phyloP scores from a whole-genome alignment of 2,113 vertebrate species.

The Crotalus horridus region DNA sequence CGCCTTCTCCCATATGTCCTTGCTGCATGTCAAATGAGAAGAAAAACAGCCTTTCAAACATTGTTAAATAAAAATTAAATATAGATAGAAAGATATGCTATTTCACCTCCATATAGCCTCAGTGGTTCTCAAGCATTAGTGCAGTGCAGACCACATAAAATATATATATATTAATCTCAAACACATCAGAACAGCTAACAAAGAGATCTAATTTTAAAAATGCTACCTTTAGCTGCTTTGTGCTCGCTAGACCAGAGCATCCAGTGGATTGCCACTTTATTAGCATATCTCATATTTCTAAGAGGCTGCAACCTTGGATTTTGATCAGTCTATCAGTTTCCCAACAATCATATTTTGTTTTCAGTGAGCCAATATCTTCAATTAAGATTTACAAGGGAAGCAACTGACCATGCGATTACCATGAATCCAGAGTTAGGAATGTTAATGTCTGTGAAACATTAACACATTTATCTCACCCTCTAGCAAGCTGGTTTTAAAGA shows the following conservation, averaged over 20 bases:
- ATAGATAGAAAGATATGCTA: constrained; percentile 29
- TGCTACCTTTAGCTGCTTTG: constrained; percentile 19
- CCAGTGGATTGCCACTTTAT: background rate
- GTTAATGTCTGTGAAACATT: background rate
- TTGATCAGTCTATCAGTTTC: background rate
- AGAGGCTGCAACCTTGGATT: background rate
- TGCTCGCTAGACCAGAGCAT: background rate
- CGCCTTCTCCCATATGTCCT: constrained; percentile 99
- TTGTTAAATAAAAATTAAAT: constrained; percentile 63
- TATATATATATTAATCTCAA: constrained; percentile 11
- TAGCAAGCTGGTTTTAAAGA: constrained; percentile 2
- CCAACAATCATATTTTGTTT: background rate
- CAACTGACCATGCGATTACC: background rate
- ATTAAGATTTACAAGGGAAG: constrained; percentile 10
- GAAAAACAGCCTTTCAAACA: constrained; percentile 84
- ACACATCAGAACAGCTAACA: constrained; percentile 5
- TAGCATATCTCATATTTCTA: background rate
- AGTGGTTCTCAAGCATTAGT: constrained; percentile 56
- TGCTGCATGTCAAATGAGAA: constrained; percentile 96
- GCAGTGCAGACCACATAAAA: constrained; percentile 42
- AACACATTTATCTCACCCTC: background rate
- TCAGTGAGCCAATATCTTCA: background rate
- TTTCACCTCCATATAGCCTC: constrained; percentile 61
- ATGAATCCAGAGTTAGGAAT: background rate
- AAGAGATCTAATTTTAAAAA: constrained; percentile 27